These are phyloP conservation scores for Poecilia picta DNA, from an alignment of 2,797 vertebrate species.

Conservation along the genomic window DNA sequence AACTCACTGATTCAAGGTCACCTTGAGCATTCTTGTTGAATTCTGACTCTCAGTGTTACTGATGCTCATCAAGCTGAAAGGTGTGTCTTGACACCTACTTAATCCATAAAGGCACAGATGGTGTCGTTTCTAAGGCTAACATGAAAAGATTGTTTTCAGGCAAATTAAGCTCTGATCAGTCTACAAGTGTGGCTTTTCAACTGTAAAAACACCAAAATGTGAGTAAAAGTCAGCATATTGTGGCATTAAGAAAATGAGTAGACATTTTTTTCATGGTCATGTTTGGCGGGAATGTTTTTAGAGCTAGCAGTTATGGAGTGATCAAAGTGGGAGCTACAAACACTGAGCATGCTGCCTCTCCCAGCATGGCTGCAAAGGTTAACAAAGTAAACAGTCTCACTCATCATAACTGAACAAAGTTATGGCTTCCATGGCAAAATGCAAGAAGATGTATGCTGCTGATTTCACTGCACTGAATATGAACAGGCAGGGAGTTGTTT, in stretches of 20 bases:
- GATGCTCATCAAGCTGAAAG: slow-evolving; percentile 54
- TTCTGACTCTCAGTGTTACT: slow-evolving; percentile 53
- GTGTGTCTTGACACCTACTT: slow-evolving; percentile 34
- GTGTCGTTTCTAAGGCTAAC: slow-evolving; percentile 1
- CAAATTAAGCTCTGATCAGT: background rate
- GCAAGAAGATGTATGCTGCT: background rate
- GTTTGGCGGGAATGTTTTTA: background rate
- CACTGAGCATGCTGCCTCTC: background rate
- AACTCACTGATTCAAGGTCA: slow-evolving; percentile 68
- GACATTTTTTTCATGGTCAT: background rate
- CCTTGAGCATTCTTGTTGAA: slow-evolving; percentile 46
- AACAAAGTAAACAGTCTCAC: background rate
- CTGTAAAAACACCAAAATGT: background rate
- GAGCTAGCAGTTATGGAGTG: background rate
- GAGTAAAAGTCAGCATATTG: background rate
- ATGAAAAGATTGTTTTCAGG: background rate
- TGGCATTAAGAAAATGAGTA: slow-evolving; percentile 4
- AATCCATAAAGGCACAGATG: slow-evolving; percentile 24
- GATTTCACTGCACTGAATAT: background rate
- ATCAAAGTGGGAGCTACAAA: slow-evolving; percentile 1
- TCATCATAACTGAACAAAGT: background rate
- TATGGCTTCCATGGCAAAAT: background rate
- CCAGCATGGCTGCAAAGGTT: background rate
- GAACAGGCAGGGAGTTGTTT: background rate
- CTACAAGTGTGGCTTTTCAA: background rate